Evolutionary conservation across 2,113 vertebrate genomes (phyloP), one percentile per base, ranked within the genome.

Genomic region (Lathamus discolor): DNA sequence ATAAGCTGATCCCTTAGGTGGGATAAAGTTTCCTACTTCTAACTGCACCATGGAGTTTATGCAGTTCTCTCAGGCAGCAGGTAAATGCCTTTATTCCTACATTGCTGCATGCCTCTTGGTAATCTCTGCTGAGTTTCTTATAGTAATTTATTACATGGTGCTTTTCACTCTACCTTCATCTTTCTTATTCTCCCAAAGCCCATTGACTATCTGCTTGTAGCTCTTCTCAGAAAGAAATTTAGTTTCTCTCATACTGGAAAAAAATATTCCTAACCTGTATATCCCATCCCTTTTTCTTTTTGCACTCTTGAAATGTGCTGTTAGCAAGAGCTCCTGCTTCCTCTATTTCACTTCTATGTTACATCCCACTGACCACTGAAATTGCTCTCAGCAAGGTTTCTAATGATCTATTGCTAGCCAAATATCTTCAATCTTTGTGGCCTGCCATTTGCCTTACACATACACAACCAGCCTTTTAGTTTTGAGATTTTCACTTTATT

Each of bases 301-400:
- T 46, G 31, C 1, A 1, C 31, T 74, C 17, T 7, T 44, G 62
- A 83, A 76, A 31, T 29, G 46, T 73, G 35, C 35, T 39, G 27
- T 62, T 91, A 82, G 55, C 63, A 74, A 55, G 67, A 80, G 44
- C 41, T 89, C 51, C 81, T 46, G 77, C 43, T 93, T 82, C 48
- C 51, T 64, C 33, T 72, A 3, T 85, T 85, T 91, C 62, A 66
- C 35, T 52, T 64, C 61, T 59, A 0, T n/a, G 24, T 49, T 76
- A 15, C 55, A 78, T 84, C 51, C 55, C 77, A 73, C 62, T 91
- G 89, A 66, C 82, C 62, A 28, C 52, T 82, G 59, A 69, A 90
- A 90, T 83, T 94, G 49, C 55, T 86, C 83, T 86, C 80, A 77
- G 86, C 85, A 67, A 83, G 72, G 37, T 77, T 90, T 93, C 63